Base-by-base conservation (phyloP, 1,140 invertebrate genomes). In the Phocides pigmalion region DNA sequence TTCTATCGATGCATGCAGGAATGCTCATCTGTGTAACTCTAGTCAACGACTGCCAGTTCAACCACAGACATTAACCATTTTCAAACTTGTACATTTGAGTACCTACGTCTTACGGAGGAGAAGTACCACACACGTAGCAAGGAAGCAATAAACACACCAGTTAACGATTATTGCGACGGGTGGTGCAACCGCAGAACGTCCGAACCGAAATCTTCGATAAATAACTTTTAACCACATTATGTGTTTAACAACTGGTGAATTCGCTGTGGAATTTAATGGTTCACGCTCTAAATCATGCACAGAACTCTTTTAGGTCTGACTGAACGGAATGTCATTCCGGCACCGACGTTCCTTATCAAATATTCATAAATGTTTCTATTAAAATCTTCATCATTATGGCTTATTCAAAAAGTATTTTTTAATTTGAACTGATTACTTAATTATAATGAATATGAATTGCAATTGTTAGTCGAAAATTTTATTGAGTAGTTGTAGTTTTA, bases 51-150 rank as follows among this genome's bases (percentile, higher is more conserved):
- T 9, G 15, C 6, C 4, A 17, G 14, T 1, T 15, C 2, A 15
- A 3, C n/a, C 9, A 4, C 4, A 0, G 8, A 16, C 2, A 17
- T 16, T 8, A 9, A 17, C 9, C 15, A 9, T 19, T 41, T 39
- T n/a, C 5, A 4, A 1, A 41, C 6, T 15, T 41, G 37, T 41
- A 41, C n/a, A n/a, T n/a, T 15, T 8, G 37, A 12, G 4, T 39
- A 4, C 15, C 1, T 41, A 3, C 15, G 15, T 39, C 35, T 9
- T 41, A n/a, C n/a, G n/a, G n/a, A n/a, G 37, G 15, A 14, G 37
- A 46, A 19, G 41, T 47, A 32, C 58, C 58, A 61, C 58, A 61
- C 58, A 61, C 58, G 58, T 37, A 61, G 58, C 58, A 50, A 61
- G 58, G 58, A 61, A 61, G 58, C 58, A 49, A 41, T 61, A 50